Evolutionary conservation across 1,140 invertebrate species (phyloP).

Genomic region (Dreissena polymorpha): DNA sequence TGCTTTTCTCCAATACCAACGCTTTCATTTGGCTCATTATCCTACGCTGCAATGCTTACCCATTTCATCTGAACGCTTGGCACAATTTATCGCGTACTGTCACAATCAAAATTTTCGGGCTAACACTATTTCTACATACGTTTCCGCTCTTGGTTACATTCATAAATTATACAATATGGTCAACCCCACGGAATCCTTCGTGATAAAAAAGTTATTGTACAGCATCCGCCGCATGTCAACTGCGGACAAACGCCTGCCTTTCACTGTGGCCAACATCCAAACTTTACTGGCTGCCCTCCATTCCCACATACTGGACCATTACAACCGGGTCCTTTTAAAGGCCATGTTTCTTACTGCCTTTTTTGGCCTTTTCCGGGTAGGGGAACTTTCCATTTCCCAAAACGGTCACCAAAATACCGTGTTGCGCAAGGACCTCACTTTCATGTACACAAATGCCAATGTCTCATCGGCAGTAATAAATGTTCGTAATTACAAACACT

Average conservation of each 20-base stretch:
- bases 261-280: not conserved
- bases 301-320: not conserved
- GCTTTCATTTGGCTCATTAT: slow-evolving; percentile 21
- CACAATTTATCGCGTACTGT: slow-evolving; percentile 40
- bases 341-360: slow-evolving; percentile 29
- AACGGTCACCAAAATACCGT: slow-evolving; percentile 13
- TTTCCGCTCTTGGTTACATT: slow-evolving; percentile 22
- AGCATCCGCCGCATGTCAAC: not conserved
- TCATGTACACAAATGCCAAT: not conserved
- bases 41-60: not conserved
- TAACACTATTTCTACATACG: slow-evolving; percentile 23
- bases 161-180: slow-evolving; percentile 9
- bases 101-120: not conserved
- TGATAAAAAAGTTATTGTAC: slow-evolving; percentile 26
- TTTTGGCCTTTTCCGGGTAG: slow-evolving; percentile 25
- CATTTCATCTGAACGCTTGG: slow-evolving; percentile 7
- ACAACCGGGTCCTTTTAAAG: not conserved
- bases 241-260: slow-evolving; percentile 24
- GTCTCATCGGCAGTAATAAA: not conserved
- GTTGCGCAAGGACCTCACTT: not conserved
- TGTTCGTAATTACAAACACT: slow-evolving; percentile 26
- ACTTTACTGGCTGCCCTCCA: not conserved
- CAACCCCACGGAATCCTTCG: slow-evolving; percentile 3
- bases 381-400: slow-evolving; percentile 17
- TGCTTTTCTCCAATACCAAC: slow-evolving; percentile 9